Evolutionary conservation across 2,888 invertebrate genomes (phyloP).

Genomic region (Netelia inedita): DNA sequence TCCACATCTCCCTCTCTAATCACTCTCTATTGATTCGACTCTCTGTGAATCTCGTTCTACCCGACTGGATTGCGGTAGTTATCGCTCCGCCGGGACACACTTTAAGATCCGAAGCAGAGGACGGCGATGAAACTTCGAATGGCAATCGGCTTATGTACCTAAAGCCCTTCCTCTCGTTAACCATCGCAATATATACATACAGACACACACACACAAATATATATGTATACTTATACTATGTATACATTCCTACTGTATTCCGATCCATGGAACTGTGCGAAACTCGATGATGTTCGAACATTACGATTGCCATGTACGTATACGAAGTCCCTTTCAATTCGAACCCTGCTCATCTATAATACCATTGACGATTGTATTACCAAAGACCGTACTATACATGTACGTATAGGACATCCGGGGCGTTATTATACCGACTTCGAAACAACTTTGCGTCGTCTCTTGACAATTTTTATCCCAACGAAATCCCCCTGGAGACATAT

Average conservation of each 20-base stretch:
- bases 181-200: neutral
- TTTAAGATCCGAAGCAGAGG: conserved; percentile 34
- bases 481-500: conserved; percentile 15
- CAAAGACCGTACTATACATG: neutral
- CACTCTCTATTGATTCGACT: conserved; percentile 64
- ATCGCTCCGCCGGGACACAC: conserved; percentile 45
- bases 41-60: conserved; percentile 36
- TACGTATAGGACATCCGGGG: too few relatives aligned
- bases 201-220: neutral
- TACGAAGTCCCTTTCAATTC: neutral
- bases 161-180: conserved; percentile 19
- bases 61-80: conserved; percentile 61
- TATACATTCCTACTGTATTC: neutral
- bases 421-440: neutral
- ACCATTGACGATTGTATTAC: conserved; percentile 31
- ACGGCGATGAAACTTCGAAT: conserved; percentile 56
- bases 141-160: conserved; percentile 56
- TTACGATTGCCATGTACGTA: neutral
- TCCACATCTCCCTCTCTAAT: conserved; percentile 56
- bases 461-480: conserved; percentile 1
- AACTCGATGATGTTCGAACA: conserved; percentile 12
- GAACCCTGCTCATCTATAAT: conserved; percentile 9
- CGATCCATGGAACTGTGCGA: conserved; percentile 10
- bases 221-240: neutral
- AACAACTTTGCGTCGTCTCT: conserved; percentile 24